These are phyloP conservation scores for Syngnathoides biaculeatus DNA, from an alignment of 2,113 vertebrate genomes.

Conservation along the genomic window DNA sequence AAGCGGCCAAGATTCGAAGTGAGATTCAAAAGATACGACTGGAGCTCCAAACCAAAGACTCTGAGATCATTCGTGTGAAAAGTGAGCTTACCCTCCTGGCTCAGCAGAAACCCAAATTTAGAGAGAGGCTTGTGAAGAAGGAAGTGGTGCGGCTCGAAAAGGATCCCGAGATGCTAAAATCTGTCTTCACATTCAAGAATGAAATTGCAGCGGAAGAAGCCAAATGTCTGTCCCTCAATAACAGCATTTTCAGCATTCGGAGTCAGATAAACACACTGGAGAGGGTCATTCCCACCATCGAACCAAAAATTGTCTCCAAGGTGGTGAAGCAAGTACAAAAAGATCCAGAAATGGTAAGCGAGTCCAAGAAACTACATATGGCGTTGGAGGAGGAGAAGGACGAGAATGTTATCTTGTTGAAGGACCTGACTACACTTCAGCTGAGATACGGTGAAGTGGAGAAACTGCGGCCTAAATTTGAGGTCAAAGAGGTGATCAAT, in stretches of 20 bases:
- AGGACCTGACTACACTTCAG: constrained; percentile 77
- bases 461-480: constrained; percentile 76
- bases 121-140: constrained; percentile 84
- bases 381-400: constrained; percentile 78
- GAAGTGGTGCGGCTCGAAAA: constrained; percentile 89
- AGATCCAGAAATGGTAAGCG: constrained; percentile 77
- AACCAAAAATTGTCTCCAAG: constrained; percentile 89
- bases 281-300: constrained; percentile 78
- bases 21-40: constrained; percentile 75
- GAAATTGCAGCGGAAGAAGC: constrained; percentile 74
- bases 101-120: constrained; percentile 77
- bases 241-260: constrained; percentile 68
- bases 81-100: constrained; percentile 78
- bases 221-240: constrained; percentile 67
- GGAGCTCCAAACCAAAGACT: constrained; percentile 61
- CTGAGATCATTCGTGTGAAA: constrained; percentile 71
- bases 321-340: constrained; percentile 86
- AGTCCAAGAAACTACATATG: constrained; percentile 73
- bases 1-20: constrained; percentile 73
- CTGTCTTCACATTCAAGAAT: constrained; percentile 71
- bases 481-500: constrained; percentile 84
- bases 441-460: constrained; percentile 61
- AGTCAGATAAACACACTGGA: constrained; percentile 81
- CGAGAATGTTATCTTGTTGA: constrained; percentile 65
- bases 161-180: constrained; percentile 86